Conservation (phyloP, 2,888 invertebrate genomes). For the Thereva nobilitata region DNA sequence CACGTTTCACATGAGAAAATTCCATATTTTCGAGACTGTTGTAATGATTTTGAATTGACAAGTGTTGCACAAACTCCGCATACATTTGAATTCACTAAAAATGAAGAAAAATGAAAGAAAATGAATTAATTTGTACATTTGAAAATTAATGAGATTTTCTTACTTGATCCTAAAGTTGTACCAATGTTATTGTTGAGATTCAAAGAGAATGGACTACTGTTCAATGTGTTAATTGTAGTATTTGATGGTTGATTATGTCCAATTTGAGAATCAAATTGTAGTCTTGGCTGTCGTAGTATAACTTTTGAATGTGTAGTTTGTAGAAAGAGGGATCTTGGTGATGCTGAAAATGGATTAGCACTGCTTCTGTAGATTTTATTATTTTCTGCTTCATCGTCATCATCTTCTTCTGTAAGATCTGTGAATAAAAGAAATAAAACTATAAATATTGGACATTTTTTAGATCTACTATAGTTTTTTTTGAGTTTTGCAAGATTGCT, state of each 20-base stretch:
- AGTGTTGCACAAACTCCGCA: slow-evolving; percentile 82
- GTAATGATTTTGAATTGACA: slow-evolving; percentile 74
- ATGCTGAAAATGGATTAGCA: slow-evolving; percentile 16
- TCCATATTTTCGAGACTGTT: slow-evolving; percentile 81
- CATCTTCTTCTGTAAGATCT: slow-evolving; percentile 35
- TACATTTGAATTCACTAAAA: slow-evolving; percentile 63
- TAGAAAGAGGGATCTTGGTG: slow-evolving; percentile 31
- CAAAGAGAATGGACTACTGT: slow-evolving; percentile 46
- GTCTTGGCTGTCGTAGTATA: slow-evolving; percentile 53
- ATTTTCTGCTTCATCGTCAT: slow-evolving; percentile 34
- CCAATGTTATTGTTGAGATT: slow-evolving; percentile 36
- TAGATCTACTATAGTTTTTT: too few species aligned
- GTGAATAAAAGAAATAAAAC: not conserved
- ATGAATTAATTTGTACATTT: not conserved
- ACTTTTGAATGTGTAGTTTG: slow-evolving; percentile 44
- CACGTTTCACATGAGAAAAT: slow-evolving; percentile 85
- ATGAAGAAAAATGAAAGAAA: not conserved
- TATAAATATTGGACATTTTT: too few species aligned
- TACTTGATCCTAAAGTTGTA: slow-evolving; percentile 27
- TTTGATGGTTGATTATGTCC: slow-evolving; percentile 17
- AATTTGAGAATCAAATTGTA: slow-evolving; percentile 51
- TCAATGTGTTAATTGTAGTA: slow-evolving; percentile 54
- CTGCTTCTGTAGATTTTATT: slow-evolving; percentile 14
- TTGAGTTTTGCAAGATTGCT: too few species aligned
- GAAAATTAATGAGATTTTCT: not conserved